Evolutionary conservation across 2,888 invertebrate species (phyloP), one percentile per base, ranked within the genome.

Genomic region (Camptogramma bilineatum): DNA sequence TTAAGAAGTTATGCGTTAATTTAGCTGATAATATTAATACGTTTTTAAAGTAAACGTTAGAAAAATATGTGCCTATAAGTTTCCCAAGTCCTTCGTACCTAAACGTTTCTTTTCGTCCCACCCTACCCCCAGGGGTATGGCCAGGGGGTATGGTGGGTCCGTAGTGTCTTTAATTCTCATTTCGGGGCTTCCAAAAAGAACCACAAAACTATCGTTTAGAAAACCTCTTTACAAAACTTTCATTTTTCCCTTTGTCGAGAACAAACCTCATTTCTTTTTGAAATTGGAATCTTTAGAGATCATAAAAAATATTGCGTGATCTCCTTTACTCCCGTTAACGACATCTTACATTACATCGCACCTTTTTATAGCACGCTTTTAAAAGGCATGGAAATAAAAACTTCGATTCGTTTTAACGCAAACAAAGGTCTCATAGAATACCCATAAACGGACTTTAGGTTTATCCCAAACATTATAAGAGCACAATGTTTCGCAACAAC

Each of bases 301-400:
- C 64, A 71, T 62, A 69, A 71, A 70, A 60, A 54, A 68, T 39
- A 52, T 62, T 68, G 66, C 65, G 55, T 53, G 60, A 63, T 63
- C 47, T 57, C 57, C 63, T 68, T 64, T 68, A 70, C 71, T 62
- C 65, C 54, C 54, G 66, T 78, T 77, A 78, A 81, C 73, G 70
- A 69, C 70, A 60, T 77, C 79, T 80, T 79, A 72, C 73, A 73
- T 80, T 79, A 72, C 73, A 73, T 73, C 59, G 71, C 67, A 66
- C 68, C 67, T 71, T 76, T 81, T 80, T 80, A 80, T 74, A 56
- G 59, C 67, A 66, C 70, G 71, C 77, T 77, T 80, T 83, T 81
- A 83, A 86, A 84, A 85, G 87, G 85, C 81, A 74, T 73, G 79
- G 78, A 78, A 84, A 89, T 89, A 90, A 89, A 90, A 90, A 86